A percentile compares a stretch with the other conserved stretches of the same genome.
phyloP scores from a whole-genome alignment of 2,888 invertebrate species.

The Laspeyria flexula region DNA sequence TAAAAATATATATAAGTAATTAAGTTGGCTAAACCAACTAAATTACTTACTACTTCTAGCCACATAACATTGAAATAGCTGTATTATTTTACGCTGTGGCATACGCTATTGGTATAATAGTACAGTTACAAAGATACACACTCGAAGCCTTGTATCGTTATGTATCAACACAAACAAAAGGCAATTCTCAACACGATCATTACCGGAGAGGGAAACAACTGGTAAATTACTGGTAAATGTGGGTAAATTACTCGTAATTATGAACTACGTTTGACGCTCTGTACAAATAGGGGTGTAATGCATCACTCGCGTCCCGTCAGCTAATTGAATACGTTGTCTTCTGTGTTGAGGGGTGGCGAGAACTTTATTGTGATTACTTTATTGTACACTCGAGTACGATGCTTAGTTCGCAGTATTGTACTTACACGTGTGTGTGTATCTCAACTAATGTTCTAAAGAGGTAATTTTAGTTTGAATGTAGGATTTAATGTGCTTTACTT shows the following conservation, averaged over 20 bases:
- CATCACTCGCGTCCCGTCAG: slow-evolving; percentile 24
- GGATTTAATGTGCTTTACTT: too few relatives aligned
- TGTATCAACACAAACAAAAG: slow-evolving; percentile 3
- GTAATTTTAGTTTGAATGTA: too few relatives aligned
- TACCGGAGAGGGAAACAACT: slow-evolving; percentile 1
- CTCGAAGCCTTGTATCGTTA: too few relatives aligned
- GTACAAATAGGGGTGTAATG: slow-evolving; percentile 41
- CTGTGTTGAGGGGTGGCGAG: slow-evolving; percentile 21
- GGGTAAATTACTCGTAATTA: slow-evolving; percentile 29
- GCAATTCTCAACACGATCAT: slow-evolving; percentile 2
- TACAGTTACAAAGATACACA: too few relatives aligned
- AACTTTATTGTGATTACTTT: slow-evolving; percentile 4
- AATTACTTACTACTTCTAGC: too few relatives aligned
- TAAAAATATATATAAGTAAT: too few relatives aligned
- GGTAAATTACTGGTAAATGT: slow-evolving; percentile 10
- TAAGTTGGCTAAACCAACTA: too few relatives aligned
- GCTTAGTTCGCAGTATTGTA: too few relatives aligned
- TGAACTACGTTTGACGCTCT: slow-evolving; percentile 25
- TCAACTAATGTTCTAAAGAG: too few relatives aligned
- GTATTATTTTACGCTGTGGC: too few relatives aligned
- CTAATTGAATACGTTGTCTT: slow-evolving; percentile 43
- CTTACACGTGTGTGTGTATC: neutral
- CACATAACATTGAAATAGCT: too few relatives aligned
- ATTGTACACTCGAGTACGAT: neutral
- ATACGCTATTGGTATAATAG: too few relatives aligned